Base-by-base conservation (phyloP, 1,140 invertebrate species). In the Drosophila pseudoananassae region DNA sequence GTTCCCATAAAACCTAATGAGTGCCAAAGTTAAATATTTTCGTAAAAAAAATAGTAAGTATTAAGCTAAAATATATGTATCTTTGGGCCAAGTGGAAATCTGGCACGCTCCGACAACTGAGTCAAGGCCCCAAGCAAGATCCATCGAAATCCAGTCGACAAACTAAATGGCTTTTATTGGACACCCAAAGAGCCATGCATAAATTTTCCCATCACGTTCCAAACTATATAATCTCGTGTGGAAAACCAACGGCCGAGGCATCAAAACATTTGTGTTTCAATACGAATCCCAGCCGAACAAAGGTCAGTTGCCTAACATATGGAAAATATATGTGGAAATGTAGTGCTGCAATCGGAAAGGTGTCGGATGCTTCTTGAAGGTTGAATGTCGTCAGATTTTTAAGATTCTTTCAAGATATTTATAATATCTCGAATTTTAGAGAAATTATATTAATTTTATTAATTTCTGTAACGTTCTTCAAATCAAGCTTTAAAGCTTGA, bases 1-100 rank as follows among this genome's bases (percentile, higher is more conserved):
- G 65, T 69, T 55, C 40, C 50, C 63, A 66, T 65, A 69, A 55
- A 68, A 66, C 65, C 63, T 69, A 69, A 69, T 68, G 65, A 69
- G 61, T 68, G 47, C 43, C 68, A 56, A 69, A 45, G 20, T 69
- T 51, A 58, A 50, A 70, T 70, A 70, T 69, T 58, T 33, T 70
- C 31, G 15, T 58, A 5, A 53, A 17, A 63, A 10, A 53, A 17
- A 63, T 47, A 33, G 23, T 45, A 66, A 66, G 25, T 61, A 69
- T 69, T 69, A 66, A 38, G 51, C 50, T 31, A 7, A 33, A 17
- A 54, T 29, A 54, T 36, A 66, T 53, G 23, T 40, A 43, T 43
- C 8, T 43, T 46, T 38, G 12, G 27, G 40, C 31, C 4, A 15
- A 23, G 63, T 20, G 49, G 43, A 51, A 69, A 69, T 57, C 52